Conservation (phyloP, 1,140 invertebrate species). For the Aphelenchoides avenae region DNA sequence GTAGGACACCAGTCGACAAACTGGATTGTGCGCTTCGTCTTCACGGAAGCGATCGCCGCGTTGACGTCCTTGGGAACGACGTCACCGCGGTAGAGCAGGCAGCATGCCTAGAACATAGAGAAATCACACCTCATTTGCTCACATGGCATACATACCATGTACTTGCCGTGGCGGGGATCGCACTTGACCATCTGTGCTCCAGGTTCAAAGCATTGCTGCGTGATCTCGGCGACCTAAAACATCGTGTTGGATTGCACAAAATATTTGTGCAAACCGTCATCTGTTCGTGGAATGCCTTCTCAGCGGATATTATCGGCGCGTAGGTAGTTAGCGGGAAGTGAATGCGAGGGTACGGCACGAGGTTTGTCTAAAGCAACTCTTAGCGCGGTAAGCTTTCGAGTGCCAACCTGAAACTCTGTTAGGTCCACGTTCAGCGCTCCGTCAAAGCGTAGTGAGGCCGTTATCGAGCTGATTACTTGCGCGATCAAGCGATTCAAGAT, state of each 20-base stretch:
- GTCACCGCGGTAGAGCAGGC: constrained; percentile 75
- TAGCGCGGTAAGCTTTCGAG: constrained; percentile 49
- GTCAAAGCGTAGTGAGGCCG: constrained; percentile 69
- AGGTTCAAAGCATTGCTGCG: constrained; percentile 78
- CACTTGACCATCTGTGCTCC: constrained; percentile 82
- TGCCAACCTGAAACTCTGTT: constrained; percentile 70
- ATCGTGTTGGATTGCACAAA: constrained; percentile 42
- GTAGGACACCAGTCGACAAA: constrained; percentile 62
- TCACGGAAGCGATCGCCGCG: constrained; percentile 50
- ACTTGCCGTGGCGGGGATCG: constrained; percentile 47
- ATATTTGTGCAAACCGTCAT: constrained; percentile 4
- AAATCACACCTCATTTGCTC: no score
- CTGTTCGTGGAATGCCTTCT: constrained; percentile 77
- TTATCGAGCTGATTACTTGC: constrained; percentile 65
- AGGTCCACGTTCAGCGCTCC: constrained; percentile 71
- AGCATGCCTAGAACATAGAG: no score
- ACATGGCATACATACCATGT: no score
- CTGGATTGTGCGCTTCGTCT: constrained; percentile 61
- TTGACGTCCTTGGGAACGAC: constrained; percentile 70
- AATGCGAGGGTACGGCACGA: constrained; percentile 63
- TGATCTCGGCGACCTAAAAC: constrained; percentile 69
- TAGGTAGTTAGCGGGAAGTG: constrained; percentile 68
- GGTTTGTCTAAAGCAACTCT: constrained; percentile 65
- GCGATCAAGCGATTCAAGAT: constrained; percentile 67
- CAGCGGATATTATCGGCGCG: constrained; percentile 60